Evolutionary conservation across 2,888 invertebrate species (phyloP), one percentile per base, ranked within the genome.

Genomic region (Cerastis leucographa): DNA sequence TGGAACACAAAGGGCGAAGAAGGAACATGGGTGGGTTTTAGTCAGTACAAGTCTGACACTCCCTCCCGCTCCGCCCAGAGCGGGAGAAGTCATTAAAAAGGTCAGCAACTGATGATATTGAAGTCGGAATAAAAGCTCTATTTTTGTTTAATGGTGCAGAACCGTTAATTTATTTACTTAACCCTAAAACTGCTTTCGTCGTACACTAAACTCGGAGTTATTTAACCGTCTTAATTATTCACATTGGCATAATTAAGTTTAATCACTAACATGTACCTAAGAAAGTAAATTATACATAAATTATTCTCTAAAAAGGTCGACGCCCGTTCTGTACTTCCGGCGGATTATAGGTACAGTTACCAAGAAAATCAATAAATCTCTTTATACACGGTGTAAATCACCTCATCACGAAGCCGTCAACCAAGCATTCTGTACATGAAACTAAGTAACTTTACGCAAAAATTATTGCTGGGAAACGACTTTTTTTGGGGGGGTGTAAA

Each of bases 231-330:
- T 44, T 44, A 67, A 61, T 61, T 62, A 67, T 35, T 61, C 19
- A 25, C 17, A 12, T 9, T 17, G 17, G 17, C 4, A 14, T 76
- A 44, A 61, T 42, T 62, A 69, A 77, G 17, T 42, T 51, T 25
- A n/a, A 44, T 22, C 35, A 77, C 44, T 25, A 25, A 62, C 12
- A 62, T 22, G 25, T 42, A 17, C 42, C 8, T n/a, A 40, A 62
- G 77, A 46, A 76, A 59, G 76, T 35, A 40, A 29, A 42, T n/a
- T 25, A 46, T 17, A 25, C 14, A 66, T 49, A 54, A 80, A 71
- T 73, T 59, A 17, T 65, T 56, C 4, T 40, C 14, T 69, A 49
- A 72, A 64, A 49, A 66, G 17, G 44, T 54, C 35, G 25, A 22
- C 40, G 11, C 1, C n/a, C 25, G 12, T 35, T 56, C 8, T 44